These are phyloP conservation scores for Pygoscelis adeliae DNA, from an alignment of 2,113 vertebrate species.

Conservation along the genomic window DNA sequence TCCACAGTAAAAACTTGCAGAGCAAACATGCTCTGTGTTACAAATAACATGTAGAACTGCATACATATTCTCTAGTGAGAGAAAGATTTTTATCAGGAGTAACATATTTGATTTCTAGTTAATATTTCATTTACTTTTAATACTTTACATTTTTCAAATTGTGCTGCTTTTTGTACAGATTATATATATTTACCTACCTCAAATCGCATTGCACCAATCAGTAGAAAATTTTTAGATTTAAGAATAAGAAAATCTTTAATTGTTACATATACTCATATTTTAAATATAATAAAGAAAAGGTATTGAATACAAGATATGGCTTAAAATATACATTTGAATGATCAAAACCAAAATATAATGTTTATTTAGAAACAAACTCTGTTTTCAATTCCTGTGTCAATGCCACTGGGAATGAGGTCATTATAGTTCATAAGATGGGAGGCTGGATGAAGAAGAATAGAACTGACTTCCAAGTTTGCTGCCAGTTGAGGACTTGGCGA, in stretches of 20 bases:
- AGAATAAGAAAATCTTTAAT: neutral
- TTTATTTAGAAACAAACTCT: neutral
- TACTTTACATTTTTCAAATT: neutral
- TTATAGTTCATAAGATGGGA: neutral
- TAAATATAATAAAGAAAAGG: neutral
- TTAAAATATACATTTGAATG: neutral
- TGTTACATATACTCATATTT: neutral
- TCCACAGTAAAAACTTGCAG: neutral
- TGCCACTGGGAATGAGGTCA: neutral
- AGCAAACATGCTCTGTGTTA: neutral
- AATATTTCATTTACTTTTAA: neutral
- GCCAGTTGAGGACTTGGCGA: neutral
- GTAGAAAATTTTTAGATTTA: neutral
- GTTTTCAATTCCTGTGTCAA: neutral
- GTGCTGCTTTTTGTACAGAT: neutral
- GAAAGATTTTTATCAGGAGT: neutral
- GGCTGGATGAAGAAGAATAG: neutral
- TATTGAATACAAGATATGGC: neutral
- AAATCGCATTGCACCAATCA: neutral
- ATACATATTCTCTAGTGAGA: neutral
- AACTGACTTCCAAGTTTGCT: neutral
- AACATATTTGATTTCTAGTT: neutral
- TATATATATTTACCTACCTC: neutral
- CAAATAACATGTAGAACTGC: neutral
- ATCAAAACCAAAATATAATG: neutral